These are phyloP conservation scores for Edolisoma coerulescens DNA, from an alignment of 2,113 vertebrate species.

Conservation along the genomic window DNA sequence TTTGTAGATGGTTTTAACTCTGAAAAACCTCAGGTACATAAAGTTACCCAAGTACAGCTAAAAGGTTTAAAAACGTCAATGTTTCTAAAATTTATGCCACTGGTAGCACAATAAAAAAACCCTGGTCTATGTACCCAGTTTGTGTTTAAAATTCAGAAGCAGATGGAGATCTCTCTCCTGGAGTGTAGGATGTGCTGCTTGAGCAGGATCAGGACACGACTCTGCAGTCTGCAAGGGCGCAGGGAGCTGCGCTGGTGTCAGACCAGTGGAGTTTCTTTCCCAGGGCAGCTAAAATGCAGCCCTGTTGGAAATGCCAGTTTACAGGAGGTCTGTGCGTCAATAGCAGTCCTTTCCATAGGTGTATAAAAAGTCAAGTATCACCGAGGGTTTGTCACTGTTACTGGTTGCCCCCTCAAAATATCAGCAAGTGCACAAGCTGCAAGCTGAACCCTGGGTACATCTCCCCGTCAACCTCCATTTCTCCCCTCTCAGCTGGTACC, in stretches of 20 bases:
- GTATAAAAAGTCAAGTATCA: not conserved
- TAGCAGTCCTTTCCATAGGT: fast-evolving
- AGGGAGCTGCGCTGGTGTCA: not conserved
- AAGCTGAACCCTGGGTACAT: not conserved
- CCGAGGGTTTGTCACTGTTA: not conserved
- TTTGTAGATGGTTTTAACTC: not conserved
- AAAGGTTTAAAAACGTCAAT: not conserved
- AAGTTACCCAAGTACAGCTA: not conserved
- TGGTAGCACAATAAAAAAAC: not conserved
- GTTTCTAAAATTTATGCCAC: not conserved
- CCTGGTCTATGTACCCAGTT: not conserved
- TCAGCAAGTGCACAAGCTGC: not conserved
- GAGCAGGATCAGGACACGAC: not conserved
- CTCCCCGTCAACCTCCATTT: not conserved
- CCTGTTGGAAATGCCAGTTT: fast-evolving
- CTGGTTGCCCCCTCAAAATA: fast-evolving
- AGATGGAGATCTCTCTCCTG: not conserved
- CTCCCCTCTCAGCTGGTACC: not conserved
- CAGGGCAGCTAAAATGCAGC: not conserved
- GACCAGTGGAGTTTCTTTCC: not conserved
- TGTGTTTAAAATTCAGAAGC: not conserved
- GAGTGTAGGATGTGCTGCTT: not conserved
- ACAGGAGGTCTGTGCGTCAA: not conserved
- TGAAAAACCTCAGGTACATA: constrained; percentile 5
- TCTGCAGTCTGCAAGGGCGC: fast-evolving